Percentiles rank a stretch among this genome's conserved stretches.
Evolutionary conservation across 2,113 vertebrate species (phyloP).

Genomic region (Cervus canadensis): DNA sequence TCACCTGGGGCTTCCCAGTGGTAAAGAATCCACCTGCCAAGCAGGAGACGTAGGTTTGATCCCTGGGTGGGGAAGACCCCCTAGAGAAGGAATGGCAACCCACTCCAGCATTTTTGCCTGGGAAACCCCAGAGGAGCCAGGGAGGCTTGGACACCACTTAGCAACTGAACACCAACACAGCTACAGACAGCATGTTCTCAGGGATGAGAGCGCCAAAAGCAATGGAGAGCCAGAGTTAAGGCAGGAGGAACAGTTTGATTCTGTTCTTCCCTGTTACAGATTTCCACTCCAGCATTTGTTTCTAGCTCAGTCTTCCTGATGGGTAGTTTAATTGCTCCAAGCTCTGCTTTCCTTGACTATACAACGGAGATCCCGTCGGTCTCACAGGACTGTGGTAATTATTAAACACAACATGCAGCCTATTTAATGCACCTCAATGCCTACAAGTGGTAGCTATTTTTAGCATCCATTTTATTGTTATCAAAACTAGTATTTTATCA

Average conservation of each 20-base stretch:
- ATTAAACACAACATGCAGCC: neutral
- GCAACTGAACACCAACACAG: neutral
- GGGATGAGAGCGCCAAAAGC: neutral
- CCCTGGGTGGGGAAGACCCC: neutral
- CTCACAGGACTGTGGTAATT: neutral
- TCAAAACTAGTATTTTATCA: neutral
- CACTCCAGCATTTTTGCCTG: neutral
- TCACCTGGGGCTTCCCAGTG: neutral
- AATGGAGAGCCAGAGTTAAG: neutral
- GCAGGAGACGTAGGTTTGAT: neutral
- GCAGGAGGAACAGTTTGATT: neutral
- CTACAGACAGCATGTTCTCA: neutral
- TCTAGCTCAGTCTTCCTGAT: neutral
- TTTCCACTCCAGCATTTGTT: neutral
- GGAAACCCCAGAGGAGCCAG: neutral
- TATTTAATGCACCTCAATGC: neutral
- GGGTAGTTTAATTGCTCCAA: neutral
- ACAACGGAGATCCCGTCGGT: neutral
- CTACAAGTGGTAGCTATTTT: neutral
- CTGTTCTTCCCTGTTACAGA: neutral
- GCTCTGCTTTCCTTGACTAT: neutral
- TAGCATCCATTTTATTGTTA: neutral
- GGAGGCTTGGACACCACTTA: neutral
- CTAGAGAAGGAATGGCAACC: neutral
- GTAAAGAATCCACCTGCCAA: neutral